Conservation (phyloP, 53 echinoderm and acorn worm species). For the Echinarachnius parma region DNA sequence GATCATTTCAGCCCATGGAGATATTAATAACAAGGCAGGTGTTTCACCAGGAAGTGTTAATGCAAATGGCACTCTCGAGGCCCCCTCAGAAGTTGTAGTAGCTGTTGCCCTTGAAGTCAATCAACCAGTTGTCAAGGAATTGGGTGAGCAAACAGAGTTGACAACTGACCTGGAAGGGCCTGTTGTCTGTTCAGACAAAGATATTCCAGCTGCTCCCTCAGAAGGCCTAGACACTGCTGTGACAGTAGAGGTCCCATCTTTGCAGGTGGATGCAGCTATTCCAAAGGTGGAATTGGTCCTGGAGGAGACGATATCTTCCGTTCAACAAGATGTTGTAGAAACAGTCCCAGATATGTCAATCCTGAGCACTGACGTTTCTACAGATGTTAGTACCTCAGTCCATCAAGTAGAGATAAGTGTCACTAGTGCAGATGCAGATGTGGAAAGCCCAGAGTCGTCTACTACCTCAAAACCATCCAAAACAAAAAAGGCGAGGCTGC, state of each 20-base stretch:
- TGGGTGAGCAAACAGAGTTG: too few relatives aligned
- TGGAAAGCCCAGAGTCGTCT: constrained; percentile 15
- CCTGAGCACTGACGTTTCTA: neutral
- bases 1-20: neutral
- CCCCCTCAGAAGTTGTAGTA: constrained; percentile 23
- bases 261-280: neutral
- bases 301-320: constrained; percentile 11
- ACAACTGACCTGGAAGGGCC: constrained; percentile 1
- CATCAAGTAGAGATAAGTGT: neutral
- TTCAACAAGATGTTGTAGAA: constrained; percentile 14
- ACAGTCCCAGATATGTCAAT: constrained; percentile 24
- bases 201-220: neutral
- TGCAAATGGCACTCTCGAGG: neutral
- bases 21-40: neutral
- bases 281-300: constrained; percentile 28
- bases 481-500: constrained; percentile 24
- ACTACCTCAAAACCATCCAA: constrained; percentile 42
- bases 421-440: constrained; percentile 11
- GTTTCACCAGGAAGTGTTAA: neutral
- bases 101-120: constrained; percentile 26
- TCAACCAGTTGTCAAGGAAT: neutral
- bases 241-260: neutral
- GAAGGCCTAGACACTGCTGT: neutral
- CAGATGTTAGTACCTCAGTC: neutral
- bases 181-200: neutral